These are phyloP conservation scores for Ormyrus labotus DNA, from an alignment of 2,888 invertebrate genomes.

Conservation along the genomic window DNA sequence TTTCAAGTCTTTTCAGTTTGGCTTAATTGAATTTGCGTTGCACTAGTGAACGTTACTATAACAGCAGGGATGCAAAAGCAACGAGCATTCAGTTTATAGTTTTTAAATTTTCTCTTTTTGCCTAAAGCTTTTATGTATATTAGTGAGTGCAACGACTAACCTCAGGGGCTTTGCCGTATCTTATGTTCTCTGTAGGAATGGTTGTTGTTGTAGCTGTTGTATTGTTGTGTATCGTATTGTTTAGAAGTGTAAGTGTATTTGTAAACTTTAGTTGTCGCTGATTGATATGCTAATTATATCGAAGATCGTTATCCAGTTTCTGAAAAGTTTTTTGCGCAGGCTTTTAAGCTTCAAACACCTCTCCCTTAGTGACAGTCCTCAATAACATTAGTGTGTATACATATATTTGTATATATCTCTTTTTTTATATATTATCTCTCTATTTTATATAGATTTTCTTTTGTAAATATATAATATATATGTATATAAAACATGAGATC, in stretches of 20 bases:
- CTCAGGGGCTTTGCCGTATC: slow-evolving; percentile 26
- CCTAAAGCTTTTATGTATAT: slow-evolving; percentile 32
- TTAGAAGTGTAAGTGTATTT: slow-evolving; percentile 17
- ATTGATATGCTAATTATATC: slow-evolving; percentile 57
- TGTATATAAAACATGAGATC: slow-evolving; percentile 56
- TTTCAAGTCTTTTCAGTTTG: slow-evolving; percentile 45
- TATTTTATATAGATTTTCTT: slow-evolving; percentile 38
- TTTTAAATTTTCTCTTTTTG: slow-evolving; percentile 27
- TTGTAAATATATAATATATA: slow-evolving; percentile 53
- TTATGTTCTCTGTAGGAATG: slow-evolving; percentile 28
- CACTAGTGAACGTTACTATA: slow-evolving; percentile 33
- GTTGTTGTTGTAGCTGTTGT: slow-evolving; percentile 15
- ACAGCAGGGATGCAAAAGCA: slow-evolving; percentile 50
- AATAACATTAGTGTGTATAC: slow-evolving; percentile 52
- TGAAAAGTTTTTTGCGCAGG: slow-evolving; percentile 28
- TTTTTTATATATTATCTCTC: slow-evolving; percentile 49
- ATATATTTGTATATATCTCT: slow-evolving; percentile 46
- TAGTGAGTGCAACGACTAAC: slow-evolving; percentile 42
- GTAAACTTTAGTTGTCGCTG: slow-evolving; percentile 39
- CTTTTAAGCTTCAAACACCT: slow-evolving; percentile 32
- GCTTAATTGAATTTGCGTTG: slow-evolving; percentile 40
- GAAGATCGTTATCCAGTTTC: slow-evolving; percentile 51
- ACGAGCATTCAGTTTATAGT: slow-evolving; percentile 14
- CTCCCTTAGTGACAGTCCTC: slow-evolving; percentile 34
- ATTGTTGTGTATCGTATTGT: slow-evolving; percentile 21